Conservation (phyloP, 2,888 invertebrate genomes). For the Poecilus cupreus region DNA sequence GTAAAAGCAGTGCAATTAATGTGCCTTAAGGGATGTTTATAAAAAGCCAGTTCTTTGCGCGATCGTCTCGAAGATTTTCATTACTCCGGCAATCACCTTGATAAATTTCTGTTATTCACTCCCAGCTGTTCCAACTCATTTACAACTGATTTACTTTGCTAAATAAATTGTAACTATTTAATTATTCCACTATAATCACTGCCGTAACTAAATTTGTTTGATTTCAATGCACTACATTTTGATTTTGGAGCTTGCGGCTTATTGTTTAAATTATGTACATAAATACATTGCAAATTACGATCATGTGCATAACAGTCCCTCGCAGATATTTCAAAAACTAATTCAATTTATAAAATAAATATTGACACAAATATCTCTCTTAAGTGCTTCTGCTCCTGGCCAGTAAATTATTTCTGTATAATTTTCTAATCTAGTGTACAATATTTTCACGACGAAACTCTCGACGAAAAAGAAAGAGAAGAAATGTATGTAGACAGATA, state of each 20-base stretch:
- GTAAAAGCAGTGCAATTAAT: constrained; percentile 53
- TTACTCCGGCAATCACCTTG: background rate
- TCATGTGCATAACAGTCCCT: no score
- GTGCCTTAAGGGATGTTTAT: constrained; percentile 49
- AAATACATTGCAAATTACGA: background rate
- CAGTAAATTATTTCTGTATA: background rate
- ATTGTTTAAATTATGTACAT: background rate
- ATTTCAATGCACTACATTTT: background rate
- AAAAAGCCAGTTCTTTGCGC: background rate
- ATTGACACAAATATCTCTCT: no score
- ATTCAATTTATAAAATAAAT: no score
- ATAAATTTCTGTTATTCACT: background rate
- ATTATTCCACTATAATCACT: background rate
- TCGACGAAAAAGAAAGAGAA: constrained; percentile 10
- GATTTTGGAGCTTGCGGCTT: background rate
- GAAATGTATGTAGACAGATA: constrained; percentile 53
- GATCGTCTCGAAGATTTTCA: background rate
- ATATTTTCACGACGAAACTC: constrained; percentile 26
- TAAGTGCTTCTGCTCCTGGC: background rate
- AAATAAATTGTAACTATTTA: constrained; percentile 22
- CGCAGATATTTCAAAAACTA: no score
- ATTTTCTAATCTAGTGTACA: constrained; percentile 14
- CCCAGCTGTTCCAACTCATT: background rate
- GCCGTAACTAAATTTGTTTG: background rate
- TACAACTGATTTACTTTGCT: background rate